These are phyloP conservation scores for Luscinia megarhynchos DNA, from an alignment of 2,797 vertebrate species.

Conservation along the genomic window DNA sequence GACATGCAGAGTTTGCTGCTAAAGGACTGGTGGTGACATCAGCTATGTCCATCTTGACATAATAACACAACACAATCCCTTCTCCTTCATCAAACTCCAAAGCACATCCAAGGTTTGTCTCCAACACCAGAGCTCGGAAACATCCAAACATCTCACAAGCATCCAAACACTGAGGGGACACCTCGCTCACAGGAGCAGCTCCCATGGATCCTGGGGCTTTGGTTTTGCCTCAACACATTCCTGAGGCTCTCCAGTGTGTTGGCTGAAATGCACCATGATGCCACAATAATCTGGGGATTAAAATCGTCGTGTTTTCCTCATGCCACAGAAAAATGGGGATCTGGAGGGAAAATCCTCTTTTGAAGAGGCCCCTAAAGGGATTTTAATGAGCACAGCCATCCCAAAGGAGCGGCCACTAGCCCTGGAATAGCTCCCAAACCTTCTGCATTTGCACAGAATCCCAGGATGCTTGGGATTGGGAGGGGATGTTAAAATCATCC, in stretches of 20 bases:
- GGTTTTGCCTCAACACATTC: background rate
- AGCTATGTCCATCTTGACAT: too few species aligned
- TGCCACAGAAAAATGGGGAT: background rate
- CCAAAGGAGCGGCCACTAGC: background rate
- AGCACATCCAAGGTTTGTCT: too few species aligned
- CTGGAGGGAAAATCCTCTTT: background rate
- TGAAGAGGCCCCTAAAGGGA: background rate
- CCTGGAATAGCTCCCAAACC: background rate
- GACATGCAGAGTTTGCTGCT: too few species aligned
- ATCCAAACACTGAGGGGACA: background rate
- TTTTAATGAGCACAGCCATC: background rate
- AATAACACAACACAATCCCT: too few species aligned
- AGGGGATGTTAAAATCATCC: background rate
- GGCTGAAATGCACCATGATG: background rate
- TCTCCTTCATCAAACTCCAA: too few species aligned
- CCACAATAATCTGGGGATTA: slow-evolving; percentile 51
- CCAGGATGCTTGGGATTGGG: background rate
- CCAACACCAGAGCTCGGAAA: too few species aligned
- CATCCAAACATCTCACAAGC: too few species aligned
- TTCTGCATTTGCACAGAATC: background rate
- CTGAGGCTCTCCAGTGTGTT: background rate
- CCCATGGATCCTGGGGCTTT: background rate
- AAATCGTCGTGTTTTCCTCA: background rate
- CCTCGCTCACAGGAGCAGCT: background rate
- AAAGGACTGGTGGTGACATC: too few species aligned